Evolutionary conservation across 2,113 vertebrate genomes (phyloP).

Genomic region (Sisor rabdophorus): DNA sequence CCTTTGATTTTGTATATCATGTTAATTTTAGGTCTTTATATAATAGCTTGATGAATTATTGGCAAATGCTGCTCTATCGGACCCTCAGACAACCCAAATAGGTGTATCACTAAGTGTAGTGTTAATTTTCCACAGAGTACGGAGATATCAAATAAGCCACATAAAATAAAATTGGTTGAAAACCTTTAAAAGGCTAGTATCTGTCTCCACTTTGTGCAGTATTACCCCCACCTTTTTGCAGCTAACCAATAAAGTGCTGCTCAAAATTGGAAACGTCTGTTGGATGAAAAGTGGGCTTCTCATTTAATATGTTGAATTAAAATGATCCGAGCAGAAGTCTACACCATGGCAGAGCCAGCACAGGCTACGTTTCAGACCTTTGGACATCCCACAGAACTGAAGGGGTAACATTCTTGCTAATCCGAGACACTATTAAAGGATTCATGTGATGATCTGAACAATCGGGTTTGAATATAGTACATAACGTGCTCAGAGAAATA

Average conservation of each 20-base stretch:
- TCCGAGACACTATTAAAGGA: constrained; percentile 27
- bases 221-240: constrained; percentile 46
- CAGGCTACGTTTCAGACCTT: neutral
- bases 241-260: constrained; percentile 68
- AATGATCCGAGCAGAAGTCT: constrained; percentile 68
- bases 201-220: constrained; percentile 43
- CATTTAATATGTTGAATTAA: constrained; percentile 75
- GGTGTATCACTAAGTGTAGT: neutral
- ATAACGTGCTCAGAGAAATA: constrained; percentile 30
- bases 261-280: constrained; percentile 74
- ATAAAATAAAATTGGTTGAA: constrained; percentile 71
- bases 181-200: constrained; percentile 67
- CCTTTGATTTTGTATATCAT: neutral
- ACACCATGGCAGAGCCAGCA: constrained; percentile 51
- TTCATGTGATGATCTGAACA: constrained; percentile 17
- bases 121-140: neutral
- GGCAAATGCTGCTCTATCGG: neutral
- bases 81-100: neutral
- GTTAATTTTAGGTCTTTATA: neutral
- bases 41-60: neutral
- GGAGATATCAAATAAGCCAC: constrained; percentile 62
- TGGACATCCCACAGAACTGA: neutral
- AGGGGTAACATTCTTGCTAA: constrained; percentile 2
- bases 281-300: constrained; percentile 66
- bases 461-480: constrained; percentile 11